Evolutionary conservation across 2,888 invertebrate species (phyloP).

Genomic region (Drosophila ezoana): DNA sequence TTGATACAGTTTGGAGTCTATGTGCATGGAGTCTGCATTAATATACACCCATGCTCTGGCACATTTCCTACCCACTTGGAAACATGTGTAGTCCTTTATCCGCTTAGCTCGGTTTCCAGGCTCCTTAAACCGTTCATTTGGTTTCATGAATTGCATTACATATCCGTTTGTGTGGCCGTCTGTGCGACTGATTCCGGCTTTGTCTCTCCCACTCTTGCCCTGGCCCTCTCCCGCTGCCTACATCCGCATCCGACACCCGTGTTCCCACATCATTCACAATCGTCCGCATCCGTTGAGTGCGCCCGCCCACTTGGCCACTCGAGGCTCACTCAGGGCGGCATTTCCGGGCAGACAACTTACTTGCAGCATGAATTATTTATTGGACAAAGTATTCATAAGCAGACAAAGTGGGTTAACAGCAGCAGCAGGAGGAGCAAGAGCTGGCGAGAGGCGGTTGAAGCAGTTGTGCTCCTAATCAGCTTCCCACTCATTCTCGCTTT

Average conservation of each 20-base stretch:
- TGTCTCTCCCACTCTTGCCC: background rate
- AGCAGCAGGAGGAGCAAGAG: constrained; percentile 1
- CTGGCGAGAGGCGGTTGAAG: background rate
- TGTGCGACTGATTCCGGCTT: constrained; percentile 3
- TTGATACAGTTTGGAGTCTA: background rate
- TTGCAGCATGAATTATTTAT: constrained; percentile 76
- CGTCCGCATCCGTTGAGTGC: constrained; percentile 34
- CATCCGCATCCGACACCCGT: constrained; percentile 40
- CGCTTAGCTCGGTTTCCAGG: constrained; percentile 14
- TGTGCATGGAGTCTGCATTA: background rate
- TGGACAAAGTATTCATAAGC: constrained; percentile 74
- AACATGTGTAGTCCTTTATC: constrained; percentile 31
- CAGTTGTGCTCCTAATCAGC: constrained; percentile 18
- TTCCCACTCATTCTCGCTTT: background rate
- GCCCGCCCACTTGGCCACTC: constrained; percentile 36
- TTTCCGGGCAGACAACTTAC: constrained; percentile 66
- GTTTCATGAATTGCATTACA: constrained; percentile 66
- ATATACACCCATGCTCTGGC: background rate
- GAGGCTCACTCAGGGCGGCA: constrained; percentile 52
- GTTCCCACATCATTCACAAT: constrained; percentile 47
- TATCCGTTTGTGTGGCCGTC: constrained; percentile 50
- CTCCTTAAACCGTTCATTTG: constrained; percentile 67
- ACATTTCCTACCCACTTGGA: constrained; percentile 1
- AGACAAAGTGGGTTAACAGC: constrained; percentile 28
- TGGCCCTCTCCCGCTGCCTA: constrained; percentile 21